Conservation (phyloP, 2,888 invertebrate genomes). For the Asteroscopus sphinx region DNA sequence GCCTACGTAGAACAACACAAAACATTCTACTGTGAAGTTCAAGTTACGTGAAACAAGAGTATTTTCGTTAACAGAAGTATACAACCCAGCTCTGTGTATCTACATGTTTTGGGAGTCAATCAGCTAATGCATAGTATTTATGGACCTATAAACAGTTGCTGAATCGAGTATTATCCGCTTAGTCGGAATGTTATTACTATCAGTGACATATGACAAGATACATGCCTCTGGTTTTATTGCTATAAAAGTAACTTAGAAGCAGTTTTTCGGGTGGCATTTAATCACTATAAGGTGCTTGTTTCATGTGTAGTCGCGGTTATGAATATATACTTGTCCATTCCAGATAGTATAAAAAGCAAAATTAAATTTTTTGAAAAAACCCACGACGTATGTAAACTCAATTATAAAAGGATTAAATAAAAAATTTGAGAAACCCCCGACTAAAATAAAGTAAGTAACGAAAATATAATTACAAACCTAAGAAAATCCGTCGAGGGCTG, state of each 20-base stretch:
- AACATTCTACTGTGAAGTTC: constrained; percentile 38
- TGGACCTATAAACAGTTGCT: constrained; percentile 25
- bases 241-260: background rate
- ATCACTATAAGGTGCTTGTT: background rate
- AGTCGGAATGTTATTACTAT: constrained; percentile 15
- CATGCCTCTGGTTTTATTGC: constrained; percentile 9
- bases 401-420: too few species aligned
- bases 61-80: constrained; percentile 19
- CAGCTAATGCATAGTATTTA: constrained; percentile 48
- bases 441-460: too few species aligned
- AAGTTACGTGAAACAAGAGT: constrained; percentile 12
- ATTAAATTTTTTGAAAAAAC: too few species aligned
- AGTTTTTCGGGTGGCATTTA: background rate
- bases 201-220: constrained; percentile 20
- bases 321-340: too few species aligned
- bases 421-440: too few species aligned
- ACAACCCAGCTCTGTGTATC: constrained; percentile 5
- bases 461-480: too few species aligned
- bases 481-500: too few species aligned
- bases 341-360: too few species aligned
- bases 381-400: too few species aligned
- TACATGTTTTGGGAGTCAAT: constrained; percentile 41
- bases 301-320: too few species aligned
- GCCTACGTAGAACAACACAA: constrained; percentile 22
- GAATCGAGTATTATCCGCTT: constrained; percentile 21